Percentiles rank a stretch among this genome's conserved stretches.
phyloP scores from a whole-genome alignment of 2,113 vertebrate genomes.

The Lepidothrix coronata region DNA sequence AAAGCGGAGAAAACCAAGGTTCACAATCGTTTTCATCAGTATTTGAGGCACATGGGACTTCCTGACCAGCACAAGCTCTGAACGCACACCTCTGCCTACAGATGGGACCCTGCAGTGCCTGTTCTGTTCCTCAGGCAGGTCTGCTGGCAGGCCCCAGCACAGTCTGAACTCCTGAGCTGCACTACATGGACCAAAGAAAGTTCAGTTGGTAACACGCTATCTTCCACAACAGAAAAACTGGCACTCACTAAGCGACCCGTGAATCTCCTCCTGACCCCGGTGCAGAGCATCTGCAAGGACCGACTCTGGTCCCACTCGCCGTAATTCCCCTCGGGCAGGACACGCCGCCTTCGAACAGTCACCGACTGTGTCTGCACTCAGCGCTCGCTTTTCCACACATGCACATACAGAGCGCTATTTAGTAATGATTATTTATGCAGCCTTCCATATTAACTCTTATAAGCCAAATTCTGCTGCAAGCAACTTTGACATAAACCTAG shows the following conservation, averaged over 20 bases:
- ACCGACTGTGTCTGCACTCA: neutral
- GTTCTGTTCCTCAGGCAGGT: neutral
- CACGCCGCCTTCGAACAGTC: neutral
- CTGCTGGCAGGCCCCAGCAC: rapidly evolving
- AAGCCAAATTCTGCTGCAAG: neutral
- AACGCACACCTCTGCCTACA: neutral
- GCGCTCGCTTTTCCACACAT: neutral
- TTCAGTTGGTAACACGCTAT: neutral
- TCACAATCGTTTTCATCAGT: neutral
- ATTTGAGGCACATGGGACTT: neutral
- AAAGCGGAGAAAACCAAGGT: no score
- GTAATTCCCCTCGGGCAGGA: neutral
- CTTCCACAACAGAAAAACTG: neutral
- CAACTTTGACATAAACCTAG: neutral
- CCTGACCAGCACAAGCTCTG: neutral
- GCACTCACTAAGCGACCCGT: rapidly evolving
- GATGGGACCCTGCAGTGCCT: neutral
- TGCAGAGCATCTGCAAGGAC: neutral
- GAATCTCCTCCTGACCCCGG: neutral
- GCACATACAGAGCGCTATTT: neutral
- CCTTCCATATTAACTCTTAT: neutral
- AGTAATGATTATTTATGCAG: neutral
- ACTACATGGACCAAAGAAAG: rapidly evolving
- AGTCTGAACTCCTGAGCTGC: neutral
- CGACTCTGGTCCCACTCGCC: rapidly evolving